phyloP scores from a whole-genome alignment of 2,888 invertebrate genomes.

The Fragum whitleyi region DNA sequence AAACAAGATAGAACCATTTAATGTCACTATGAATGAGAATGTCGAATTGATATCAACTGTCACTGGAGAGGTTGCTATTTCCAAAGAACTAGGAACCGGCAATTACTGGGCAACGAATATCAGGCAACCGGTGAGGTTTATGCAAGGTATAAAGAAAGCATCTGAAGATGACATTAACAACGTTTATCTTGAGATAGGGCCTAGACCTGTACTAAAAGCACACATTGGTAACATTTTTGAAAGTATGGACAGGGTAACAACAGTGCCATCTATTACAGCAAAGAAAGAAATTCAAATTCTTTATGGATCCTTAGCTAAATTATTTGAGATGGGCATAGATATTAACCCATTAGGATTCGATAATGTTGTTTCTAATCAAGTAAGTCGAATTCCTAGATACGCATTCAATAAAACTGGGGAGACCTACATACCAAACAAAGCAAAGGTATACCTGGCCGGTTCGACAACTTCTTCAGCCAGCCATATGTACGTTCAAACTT shows the following conservation, averaged over 20 bases:
- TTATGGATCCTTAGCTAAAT: not conserved
- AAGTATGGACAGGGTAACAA: not conserved
- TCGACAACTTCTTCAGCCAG: not conserved
- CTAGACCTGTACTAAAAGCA: constrained; percentile 61
- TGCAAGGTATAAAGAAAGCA: constrained; percentile 59
- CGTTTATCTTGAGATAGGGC: constrained; percentile 75
- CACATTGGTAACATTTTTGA: constrained; percentile 21
- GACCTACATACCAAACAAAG: constrained; percentile 39
- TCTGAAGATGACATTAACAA: constrained; percentile 36
- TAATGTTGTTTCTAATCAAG: not conserved
- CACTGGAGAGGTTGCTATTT: constrained; percentile 50
- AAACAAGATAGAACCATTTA: not conserved
- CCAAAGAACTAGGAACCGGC: constrained; percentile 47
- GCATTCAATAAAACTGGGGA: constrained; percentile 52
- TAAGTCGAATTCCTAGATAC: constrained; percentile 63
- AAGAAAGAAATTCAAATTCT: constrained; percentile 9
- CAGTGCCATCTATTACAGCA: constrained; percentile 11
- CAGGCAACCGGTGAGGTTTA: constrained; percentile 67
- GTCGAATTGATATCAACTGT: constrained; percentile 68
- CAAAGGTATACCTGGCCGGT: constrained; percentile 29
- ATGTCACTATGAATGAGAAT: not conserved
- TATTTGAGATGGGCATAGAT: constrained; percentile 34
- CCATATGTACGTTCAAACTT: constrained; percentile 33
- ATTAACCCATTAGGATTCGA: not conserved
- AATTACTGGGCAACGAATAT: constrained; percentile 75